Percentiles rank a stretch among this genome's conserved stretches.
These are phyloP conservation scores for Brachirus orientalis DNA, from an alignment of 2,113 vertebrate species.

Conservation along the genomic window DNA sequence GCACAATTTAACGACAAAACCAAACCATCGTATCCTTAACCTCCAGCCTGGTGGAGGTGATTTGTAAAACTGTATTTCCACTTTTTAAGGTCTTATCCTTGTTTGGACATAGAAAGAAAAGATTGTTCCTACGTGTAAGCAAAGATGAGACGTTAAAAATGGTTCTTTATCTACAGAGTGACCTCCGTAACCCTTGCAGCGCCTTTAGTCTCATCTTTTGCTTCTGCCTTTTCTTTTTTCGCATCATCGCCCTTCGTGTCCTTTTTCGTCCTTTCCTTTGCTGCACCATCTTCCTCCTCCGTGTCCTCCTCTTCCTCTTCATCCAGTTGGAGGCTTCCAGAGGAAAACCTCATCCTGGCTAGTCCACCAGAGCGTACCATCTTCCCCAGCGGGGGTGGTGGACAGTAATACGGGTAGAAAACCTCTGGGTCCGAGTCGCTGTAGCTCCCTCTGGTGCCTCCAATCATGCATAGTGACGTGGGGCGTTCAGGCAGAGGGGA, in stretches of 20 bases:
- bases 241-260: conserved; percentile 3
- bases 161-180: conserved; percentile 49
- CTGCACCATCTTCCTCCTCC: conserved; percentile 34
- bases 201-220: conserved; percentile 5
- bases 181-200: conserved; percentile 54
- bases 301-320: conserved; percentile 86
- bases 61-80: no score
- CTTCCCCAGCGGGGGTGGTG: conserved; percentile 81
- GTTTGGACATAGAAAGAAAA: no score
- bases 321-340: conserved; percentile 93
- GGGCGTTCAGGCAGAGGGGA: conserved; percentile 69
- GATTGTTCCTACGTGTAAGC: no score
- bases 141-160: background rate
- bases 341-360: conserved; percentile 89
- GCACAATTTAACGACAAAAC: no score
- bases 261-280: conserved; percentile 5
- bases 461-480: conserved; percentile 64
- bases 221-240: conserved; percentile 20
- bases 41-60: no score
- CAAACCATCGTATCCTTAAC: no score
- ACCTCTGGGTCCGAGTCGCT: conserved; percentile 92
- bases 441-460: conserved; percentile 72
- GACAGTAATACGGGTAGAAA: conserved; percentile 86
- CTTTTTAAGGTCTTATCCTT: no score
- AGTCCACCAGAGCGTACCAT: conserved; percentile 72